These are phyloP conservation scores for Galemys pyrenaicus DNA, from an alignment of 2,113 vertebrate species.

Conservation along the genomic window DNA sequence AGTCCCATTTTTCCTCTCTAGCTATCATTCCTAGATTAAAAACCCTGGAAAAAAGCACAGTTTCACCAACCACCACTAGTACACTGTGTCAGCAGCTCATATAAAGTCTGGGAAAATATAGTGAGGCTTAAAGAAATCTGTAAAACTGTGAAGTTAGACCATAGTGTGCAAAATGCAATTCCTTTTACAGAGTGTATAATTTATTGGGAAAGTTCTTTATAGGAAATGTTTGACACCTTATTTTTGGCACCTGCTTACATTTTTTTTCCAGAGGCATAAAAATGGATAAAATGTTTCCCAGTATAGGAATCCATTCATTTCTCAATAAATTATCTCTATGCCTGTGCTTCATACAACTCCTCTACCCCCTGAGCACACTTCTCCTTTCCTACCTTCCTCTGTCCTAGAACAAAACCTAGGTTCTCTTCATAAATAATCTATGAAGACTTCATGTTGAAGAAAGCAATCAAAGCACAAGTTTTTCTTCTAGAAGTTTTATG, in stretches of 20 bases:
- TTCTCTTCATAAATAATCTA: neutral
- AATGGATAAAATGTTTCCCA: constrained; percentile 43
- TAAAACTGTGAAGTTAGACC: constrained; percentile 72
- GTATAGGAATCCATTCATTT: constrained; percentile 34
- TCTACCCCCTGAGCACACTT: neutral
- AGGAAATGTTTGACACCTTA: constrained; percentile 66
- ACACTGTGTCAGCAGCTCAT: constrained; percentile 77
- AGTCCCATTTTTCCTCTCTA: neutral
- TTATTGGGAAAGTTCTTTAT: constrained; percentile 72
- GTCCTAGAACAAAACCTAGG: neutral
- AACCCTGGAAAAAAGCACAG: constrained; percentile 32
- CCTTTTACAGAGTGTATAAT: constrained; percentile 65
- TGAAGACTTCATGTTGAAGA: neutral
- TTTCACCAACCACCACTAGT: constrained; percentile 54
- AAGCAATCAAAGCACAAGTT: neutral
- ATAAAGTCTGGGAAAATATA: constrained; percentile 76
- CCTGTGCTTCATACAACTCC: neutral
- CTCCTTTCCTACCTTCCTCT: neutral
- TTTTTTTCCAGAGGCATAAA: constrained; percentile 12
- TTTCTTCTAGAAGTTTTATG: neutral
- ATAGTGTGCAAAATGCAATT: constrained; percentile 62
- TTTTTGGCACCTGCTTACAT: constrained; percentile 44
- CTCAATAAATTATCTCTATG: constrained; percentile 31
- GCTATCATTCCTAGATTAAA: constrained; percentile 56
- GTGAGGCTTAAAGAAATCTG: constrained; percentile 77